phyloP scores from a whole-genome alignment of 2,113 vertebrate species.

The Salvelinus fontinalis region DNA sequence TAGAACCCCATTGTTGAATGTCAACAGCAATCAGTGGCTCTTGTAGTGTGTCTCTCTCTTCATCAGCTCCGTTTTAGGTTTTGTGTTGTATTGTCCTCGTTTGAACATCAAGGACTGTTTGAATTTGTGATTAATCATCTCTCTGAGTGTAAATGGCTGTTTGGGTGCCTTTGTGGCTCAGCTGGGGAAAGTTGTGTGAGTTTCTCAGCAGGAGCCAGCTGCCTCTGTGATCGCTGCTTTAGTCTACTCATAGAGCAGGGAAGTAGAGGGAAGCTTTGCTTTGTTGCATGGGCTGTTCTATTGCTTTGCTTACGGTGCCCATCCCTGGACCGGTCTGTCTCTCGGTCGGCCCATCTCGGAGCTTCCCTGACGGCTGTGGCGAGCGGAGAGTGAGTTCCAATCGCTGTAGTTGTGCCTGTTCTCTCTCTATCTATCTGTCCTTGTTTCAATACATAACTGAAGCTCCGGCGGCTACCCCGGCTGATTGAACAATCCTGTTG shows the following conservation, averaged over 20 bases:
- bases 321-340: slow-evolving; percentile 28
- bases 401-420: slow-evolving; percentile 8
- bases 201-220: slow-evolving; percentile 28
- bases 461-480: slow-evolving; percentile 41
- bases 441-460: slow-evolving; percentile 67
- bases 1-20: slow-evolving; percentile 40
- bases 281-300: slow-evolving; percentile 19
- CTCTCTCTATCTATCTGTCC: slow-evolving; percentile 12
- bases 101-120: slow-evolving; percentile 27
- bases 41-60: slow-evolving; percentile 19
- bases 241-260: slow-evolving; percentile 29
- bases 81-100: slow-evolving; percentile 52
- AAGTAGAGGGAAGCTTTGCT: slow-evolving; percentile 18
- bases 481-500: slow-evolving; percentile 64
- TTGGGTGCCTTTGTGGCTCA: not conserved
- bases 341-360: slow-evolving; percentile 1
- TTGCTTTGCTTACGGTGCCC: too few species aligned
- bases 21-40: slow-evolving; percentile 52
- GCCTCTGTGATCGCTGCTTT: slow-evolving; percentile 26
- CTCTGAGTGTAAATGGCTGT: too few species aligned
- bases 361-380: slow-evolving; percentile 15
- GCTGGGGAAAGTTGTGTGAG: slow-evolving; percentile 13
- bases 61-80: slow-evolving; percentile 47
- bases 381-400: slow-evolving; percentile 2
- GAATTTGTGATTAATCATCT: slow-evolving; percentile 12